A percentile compares a stretch with the other conserved stretches of the same genome.
phyloP scores from a whole-genome alignment of 2,113 vertebrate genomes.

The Electrona antarctica region DNA sequence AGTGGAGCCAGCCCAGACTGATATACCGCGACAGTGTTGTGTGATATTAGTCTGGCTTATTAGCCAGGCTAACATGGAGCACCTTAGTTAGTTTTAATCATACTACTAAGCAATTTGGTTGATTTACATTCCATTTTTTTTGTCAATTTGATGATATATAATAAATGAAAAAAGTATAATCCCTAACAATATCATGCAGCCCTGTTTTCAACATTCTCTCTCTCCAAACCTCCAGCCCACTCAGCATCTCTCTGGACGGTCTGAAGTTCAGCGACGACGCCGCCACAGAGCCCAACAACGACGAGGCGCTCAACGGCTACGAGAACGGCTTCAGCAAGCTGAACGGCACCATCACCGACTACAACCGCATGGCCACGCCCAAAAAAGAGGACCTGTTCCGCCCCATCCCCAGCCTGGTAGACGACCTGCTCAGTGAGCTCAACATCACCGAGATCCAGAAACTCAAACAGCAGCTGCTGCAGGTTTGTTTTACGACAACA shows the following conservation, averaged over 20 bases:
- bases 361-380: constrained; percentile 84
- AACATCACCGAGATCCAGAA: constrained; percentile 99
- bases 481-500: constrained; percentile 75
- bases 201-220: neutral
- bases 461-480: constrained; percentile 95
- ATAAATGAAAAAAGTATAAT: too few relatives aligned
- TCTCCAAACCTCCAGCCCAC: constrained; percentile 64
- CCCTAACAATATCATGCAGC: too few relatives aligned
- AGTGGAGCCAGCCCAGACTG: too few relatives aligned
- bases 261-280: constrained; percentile 90
- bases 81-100: too few relatives aligned
- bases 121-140: too few relatives aligned
- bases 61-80: too few relatives aligned
- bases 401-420: constrained; percentile 92
- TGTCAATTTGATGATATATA: too few relatives aligned
- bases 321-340: constrained; percentile 89
- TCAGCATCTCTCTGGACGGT: constrained; percentile 93
- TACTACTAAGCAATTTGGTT: too few relatives aligned
- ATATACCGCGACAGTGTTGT: too few relatives aligned
- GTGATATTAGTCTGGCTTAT: too few relatives aligned
- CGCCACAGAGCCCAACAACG: constrained; percentile 86
- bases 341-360: constrained; percentile 67
- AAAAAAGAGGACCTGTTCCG: constrained; percentile 84
- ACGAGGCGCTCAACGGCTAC: constrained; percentile 87
- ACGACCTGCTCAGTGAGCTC: constrained; percentile 95